phyloP scores from a whole-genome alignment of 2,113 vertebrate species.

The Catharus bicknelli region DNA sequence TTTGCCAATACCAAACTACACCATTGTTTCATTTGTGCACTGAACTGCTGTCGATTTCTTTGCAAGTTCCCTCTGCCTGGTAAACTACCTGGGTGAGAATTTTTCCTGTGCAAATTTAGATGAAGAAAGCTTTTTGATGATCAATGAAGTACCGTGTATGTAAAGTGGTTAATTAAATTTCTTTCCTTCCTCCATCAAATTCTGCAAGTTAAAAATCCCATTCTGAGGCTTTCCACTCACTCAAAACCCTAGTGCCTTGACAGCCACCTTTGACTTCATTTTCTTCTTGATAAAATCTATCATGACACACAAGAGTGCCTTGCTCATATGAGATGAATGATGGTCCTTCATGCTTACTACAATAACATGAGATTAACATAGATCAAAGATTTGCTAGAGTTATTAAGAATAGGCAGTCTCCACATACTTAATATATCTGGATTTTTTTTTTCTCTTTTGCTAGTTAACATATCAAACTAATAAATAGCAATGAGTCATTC shows the following conservation, averaged over 20 bases:
- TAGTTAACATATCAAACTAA: conserved; percentile 51
- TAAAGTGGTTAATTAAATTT: conserved; percentile 5
- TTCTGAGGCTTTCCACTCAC: conserved; percentile 3
- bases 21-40: neutral
- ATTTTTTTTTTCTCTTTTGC: neutral
- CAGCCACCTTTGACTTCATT: conserved; percentile 46
- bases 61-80: neutral
- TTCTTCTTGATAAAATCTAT: conserved; percentile 41
- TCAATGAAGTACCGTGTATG: neutral
- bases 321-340: neutral
- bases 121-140: conserved; percentile 14
- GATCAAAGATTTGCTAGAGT: conserved; percentile 38
- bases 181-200: neutral
- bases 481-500: conserved; percentile 48
- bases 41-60: neutral
- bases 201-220: conserved; percentile 1
- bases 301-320: neutral
- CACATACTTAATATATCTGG: neutral
- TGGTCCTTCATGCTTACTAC: conserved; percentile 20
- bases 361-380: conserved; percentile 30
- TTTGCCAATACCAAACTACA: neutral
- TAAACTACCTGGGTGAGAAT: neutral
- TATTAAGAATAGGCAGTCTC: conserved; percentile 19
- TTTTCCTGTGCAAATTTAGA: neutral
- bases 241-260: neutral